Percentiles rank a stretch among this genome's conserved stretches.
Evolutionary conservation across 2,797 vertebrate species (phyloP).

Genomic region (Lagodon rhomboides): DNA sequence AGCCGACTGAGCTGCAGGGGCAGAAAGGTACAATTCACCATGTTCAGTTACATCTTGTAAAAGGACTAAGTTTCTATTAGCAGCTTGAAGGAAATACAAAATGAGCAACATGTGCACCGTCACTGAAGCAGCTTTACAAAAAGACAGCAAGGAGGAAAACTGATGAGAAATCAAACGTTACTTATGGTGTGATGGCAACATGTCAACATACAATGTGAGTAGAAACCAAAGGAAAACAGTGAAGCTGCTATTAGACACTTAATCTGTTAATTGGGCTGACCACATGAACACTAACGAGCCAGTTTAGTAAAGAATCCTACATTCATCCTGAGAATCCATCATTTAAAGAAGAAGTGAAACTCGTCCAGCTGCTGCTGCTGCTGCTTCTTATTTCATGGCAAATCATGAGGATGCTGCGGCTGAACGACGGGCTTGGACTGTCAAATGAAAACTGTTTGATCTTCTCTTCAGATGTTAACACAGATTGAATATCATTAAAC

Average conservation of each 20-base stretch:
- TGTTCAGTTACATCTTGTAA: conserved; percentile 76
- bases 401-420: conserved; percentile 45
- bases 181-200: conserved; percentile 8
- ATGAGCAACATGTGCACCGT: conserved; percentile 64
- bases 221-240: conserved; percentile 26
- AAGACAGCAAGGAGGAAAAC: conserved; percentile 10
- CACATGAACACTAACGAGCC: conserved; percentile 62
- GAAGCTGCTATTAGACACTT: conserved; percentile 84
- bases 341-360: conserved; percentile 44
- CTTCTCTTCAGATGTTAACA: conserved; percentile 47
- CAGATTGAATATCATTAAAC: conserved; percentile 43
- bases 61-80: conserved; percentile 83
- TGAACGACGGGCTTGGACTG: conserved; percentile 57
- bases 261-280: conserved; percentile 47
- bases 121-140: conserved; percentile 71
- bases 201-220: conserved; percentile 48
- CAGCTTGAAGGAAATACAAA: conserved; percentile 80
- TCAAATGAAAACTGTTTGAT: conserved; percentile 8
- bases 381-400: conserved; percentile 23
- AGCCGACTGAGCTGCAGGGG: conserved; percentile 64
- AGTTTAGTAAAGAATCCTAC: conserved; percentile 72
- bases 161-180: conserved; percentile 37
- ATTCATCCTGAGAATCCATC: conserved; percentile 80
- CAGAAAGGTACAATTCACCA: conserved; percentile 66
- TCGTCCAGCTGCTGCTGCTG: conserved; percentile 5